These are phyloP conservation scores for Gavialis gangeticus DNA, from an alignment of 2,113 vertebrate species.

Conservation along the genomic window DNA sequence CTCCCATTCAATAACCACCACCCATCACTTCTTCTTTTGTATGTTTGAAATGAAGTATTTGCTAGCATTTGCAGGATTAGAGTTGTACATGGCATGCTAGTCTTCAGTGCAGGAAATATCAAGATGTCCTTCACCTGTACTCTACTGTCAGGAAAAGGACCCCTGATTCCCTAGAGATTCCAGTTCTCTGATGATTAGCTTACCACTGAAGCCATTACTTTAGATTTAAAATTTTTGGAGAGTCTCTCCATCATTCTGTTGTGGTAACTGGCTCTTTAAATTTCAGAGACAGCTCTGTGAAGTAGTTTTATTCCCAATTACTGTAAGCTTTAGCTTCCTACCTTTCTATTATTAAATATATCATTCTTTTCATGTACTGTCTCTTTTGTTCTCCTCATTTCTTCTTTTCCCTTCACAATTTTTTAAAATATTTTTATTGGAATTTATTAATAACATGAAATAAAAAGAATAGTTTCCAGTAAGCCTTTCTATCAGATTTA, in stretches of 20 bases:
- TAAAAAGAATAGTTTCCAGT: neutral
- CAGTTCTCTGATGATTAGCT: too few relatives aligned
- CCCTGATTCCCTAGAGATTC: too few relatives aligned
- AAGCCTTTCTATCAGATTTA: neutral
- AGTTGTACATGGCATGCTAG: too few relatives aligned
- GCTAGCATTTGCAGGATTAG: too few relatives aligned
- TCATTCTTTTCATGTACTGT: neutral
- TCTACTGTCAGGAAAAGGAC: too few relatives aligned
- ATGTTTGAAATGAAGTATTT: too few relatives aligned
- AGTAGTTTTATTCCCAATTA: neutral
- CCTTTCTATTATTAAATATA: neutral
- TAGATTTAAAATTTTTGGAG: too few relatives aligned
- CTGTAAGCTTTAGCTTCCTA: neutral
- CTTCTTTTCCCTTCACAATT: neutral
- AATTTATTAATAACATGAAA: conserved; percentile 1
- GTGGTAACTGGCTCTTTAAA: neutral
- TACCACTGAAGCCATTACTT: too few relatives aligned
- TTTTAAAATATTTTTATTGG: neutral
- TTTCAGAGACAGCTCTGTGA: neutral
- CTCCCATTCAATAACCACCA: too few relatives aligned
- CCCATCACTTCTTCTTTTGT: too few relatives aligned
- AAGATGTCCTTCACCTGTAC: too few relatives aligned
- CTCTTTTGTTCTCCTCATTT: neutral
- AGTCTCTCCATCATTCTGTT: neutral
- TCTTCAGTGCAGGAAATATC: too few relatives aligned